Evolutionary conservation across 1,140 invertebrate species (phyloP), one percentile per base, ranked within the genome.

Genomic region (Spodoptera frugiperda): DNA sequence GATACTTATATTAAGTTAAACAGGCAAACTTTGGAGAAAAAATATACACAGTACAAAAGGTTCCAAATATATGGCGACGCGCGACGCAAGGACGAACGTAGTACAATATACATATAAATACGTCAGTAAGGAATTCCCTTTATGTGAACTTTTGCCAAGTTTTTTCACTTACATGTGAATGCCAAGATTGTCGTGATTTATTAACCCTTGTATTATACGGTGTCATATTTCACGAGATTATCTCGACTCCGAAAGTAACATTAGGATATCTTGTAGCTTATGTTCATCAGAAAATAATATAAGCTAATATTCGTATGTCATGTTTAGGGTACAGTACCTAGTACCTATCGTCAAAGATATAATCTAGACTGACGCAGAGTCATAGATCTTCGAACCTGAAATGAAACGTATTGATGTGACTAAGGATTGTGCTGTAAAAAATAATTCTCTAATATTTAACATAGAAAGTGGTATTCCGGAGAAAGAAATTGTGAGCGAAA

Each of bases 21-120:
- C 33, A 10, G 2, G 19, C 55, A 72, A 57, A 44, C 19, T 48
- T n/a, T 46, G 46, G 12, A 30, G 17, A 53, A 39, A 48, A 54
- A n/a, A 61, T 44, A n/a, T n/a, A 30, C 4, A 63, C 57, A n/a
- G 53, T 75, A 75, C 5, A 39, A 10, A 54, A 75, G 48, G 14
- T 17, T 54, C 33, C 72, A 75, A 65, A 75, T 75, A 75, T 75
- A 75, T 74, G 57, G 57, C 51, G 57, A 74, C 61, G 44, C 49
- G 57, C 51, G 57, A 74, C 61, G 44, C 49, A 46, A 44, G 71
- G 54, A 55, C 61, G 49, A 39, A 49, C 44, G 53, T 25, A 55
- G 14, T 46, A 53, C 25, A 53, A 75, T 75, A 75, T 75, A 51
- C 59, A 65, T 65, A 75, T 54, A 75, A 65, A 75, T 39, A 75